Percentiles rank a stretch among this genome's conserved stretches.
Evolutionary conservation across 2,113 vertebrate species (phyloP).

Genomic region (Gopherus flavomarginatus): DNA sequence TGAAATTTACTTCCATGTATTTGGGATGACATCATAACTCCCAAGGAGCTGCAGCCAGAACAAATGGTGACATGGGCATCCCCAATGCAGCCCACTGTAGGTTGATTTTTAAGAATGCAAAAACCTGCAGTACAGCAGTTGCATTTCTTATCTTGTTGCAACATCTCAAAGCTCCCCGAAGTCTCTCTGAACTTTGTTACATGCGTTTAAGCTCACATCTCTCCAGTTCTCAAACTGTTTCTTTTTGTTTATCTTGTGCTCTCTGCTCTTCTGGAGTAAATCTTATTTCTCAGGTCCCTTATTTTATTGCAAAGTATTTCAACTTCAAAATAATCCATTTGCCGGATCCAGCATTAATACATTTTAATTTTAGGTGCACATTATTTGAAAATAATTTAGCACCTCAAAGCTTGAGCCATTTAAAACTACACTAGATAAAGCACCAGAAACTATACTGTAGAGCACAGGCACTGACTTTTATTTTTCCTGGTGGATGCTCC

Average conservation of each 20-base stretch:
- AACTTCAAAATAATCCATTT: neutral
- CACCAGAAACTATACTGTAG: neutral
- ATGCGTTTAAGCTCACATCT: neutral
- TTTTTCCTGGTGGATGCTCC: no score
- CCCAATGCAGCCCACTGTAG: neutral
- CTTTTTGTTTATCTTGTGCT: neutral
- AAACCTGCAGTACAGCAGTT: neutral
- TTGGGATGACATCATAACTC: neutral
- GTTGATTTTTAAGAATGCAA: neutral
- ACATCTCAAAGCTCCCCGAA: neutral
- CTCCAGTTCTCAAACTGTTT: neutral
- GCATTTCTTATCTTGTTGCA: neutral
- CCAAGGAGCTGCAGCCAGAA: neutral
- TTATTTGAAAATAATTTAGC: neutral
- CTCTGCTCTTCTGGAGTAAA: neutral
- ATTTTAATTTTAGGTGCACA: neutral
- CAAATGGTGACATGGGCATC: neutral
- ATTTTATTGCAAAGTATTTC: neutral
- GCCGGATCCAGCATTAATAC: neutral
- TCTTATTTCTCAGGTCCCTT: neutral
- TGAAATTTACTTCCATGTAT: neutral
- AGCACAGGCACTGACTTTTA: no score
- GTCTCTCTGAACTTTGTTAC: neutral
- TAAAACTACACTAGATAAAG: slow-evolving; percentile 1
- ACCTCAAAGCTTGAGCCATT: neutral